Evolutionary conservation across 2,113 vertebrate genomes (phyloP).

Genomic region (Daboia siamensis): DNA sequence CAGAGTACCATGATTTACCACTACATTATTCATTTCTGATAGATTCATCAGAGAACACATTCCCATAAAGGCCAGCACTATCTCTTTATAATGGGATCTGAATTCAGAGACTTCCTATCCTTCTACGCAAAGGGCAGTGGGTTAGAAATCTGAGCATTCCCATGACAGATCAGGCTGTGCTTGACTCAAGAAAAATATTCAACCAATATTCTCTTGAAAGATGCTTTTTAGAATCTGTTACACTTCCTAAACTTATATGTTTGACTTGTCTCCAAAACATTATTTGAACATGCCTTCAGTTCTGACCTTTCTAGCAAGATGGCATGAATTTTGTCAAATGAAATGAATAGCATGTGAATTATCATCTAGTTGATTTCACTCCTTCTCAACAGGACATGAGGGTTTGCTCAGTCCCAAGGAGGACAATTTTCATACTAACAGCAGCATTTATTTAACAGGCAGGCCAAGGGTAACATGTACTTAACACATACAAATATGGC

Average conservation of each 20-base stretch:
- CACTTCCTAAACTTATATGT: conserved; percentile 14
- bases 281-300: conserved; percentile 27
- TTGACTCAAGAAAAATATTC: not conserved
- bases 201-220: not conserved
- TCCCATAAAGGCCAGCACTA: not conserved
- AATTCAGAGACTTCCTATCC: not conserved
- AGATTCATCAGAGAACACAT: not conserved
- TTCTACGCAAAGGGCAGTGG: not conserved
- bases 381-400: not conserved
- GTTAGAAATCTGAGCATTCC: not conserved
- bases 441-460: not conserved
- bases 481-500: not conserved
- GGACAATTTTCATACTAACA: conserved; percentile 11
- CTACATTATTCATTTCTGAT: not conserved
- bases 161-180: not conserved
- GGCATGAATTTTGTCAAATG: conserved; percentile 24
- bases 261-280: not conserved
- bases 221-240: not conserved
- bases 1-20: not conserved
- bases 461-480: conserved; percentile 7
- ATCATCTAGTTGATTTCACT: not conserved
- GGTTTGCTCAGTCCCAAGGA: conserved; percentile 12
- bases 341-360: conserved; percentile 40
- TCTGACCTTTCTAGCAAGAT: conserved; percentile 31
- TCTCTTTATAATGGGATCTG: not conserved